A percentile compares a stretch with the other conserved stretches of the same genome.
phyloP scores from a whole-genome alignment of 2,113 vertebrate genomes.

The Picathartes gymnocephalus region DNA sequence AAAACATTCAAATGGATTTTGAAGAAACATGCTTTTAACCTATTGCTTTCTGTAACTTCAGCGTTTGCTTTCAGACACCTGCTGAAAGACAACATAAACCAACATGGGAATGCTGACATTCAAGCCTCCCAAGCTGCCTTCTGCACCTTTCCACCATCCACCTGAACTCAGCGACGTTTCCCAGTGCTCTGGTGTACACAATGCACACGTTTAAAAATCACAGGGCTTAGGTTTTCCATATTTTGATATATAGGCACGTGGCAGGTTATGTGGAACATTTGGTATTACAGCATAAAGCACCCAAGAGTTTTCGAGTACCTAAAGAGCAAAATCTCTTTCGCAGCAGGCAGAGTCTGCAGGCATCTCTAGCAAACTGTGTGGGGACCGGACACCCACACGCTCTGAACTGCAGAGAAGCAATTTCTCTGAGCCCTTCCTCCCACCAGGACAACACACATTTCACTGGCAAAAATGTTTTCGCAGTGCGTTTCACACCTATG shows the following conservation, averaged over 20 bases:
- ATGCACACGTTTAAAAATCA: background rate
- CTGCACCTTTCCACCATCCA: background rate
- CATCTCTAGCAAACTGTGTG: background rate
- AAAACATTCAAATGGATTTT: background rate
- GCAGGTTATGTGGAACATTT: background rate
- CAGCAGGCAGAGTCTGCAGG: background rate
- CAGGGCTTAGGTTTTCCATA: background rate
- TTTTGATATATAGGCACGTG: background rate
- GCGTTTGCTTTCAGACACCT: background rate
- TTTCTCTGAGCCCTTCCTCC: slow-evolving; percentile 23
- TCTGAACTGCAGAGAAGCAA: slow-evolving; percentile 2
- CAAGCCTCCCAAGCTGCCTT: background rate
- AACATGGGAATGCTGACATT: background rate
- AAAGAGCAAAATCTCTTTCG: background rate
- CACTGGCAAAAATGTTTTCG: slow-evolving; percentile 14
- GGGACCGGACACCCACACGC: background rate
- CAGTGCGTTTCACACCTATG: background rate
- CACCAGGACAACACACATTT: slow-evolving; percentile 21
- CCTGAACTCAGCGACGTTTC: accelerated
- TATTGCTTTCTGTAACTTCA: background rate
- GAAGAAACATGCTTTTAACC: background rate
- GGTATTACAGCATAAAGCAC: background rate
- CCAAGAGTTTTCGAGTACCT: background rate
- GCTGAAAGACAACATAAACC: background rate
- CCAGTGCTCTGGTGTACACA: background rate